phyloP scores from a whole-genome alignment of 2,888 invertebrate species.

The Pristionchus fissidentatus region DNA sequence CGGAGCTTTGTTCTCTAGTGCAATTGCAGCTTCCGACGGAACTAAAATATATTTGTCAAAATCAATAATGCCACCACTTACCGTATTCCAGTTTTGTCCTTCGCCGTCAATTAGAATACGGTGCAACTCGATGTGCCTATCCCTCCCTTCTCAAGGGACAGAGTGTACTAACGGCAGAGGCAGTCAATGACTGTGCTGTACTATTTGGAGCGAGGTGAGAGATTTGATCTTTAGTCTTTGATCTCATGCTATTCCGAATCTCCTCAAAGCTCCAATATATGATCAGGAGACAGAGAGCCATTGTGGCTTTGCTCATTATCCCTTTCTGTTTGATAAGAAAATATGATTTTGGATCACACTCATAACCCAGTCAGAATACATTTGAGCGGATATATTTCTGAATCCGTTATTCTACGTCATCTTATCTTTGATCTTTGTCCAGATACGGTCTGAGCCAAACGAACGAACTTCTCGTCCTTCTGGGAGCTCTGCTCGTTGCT shows the following conservation, averaged over 20 bases:
- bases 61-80: neutral
- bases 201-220: constrained; percentile 68
- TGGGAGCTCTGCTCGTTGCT: constrained; percentile 66
- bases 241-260: neutral
- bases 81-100: constrained; percentile 59
- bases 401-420: too few species aligned
- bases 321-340: too few species aligned
- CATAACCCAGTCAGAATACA: too few species aligned
- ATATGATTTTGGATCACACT: too few species aligned
- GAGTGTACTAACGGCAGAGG: constrained; percentile 2
- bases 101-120: constrained; percentile 66
- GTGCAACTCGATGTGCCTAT: constrained; percentile 66
- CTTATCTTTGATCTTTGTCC: constrained; percentile 66
- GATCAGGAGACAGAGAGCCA: too few species aligned
- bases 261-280: too few species aligned
- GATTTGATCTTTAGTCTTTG: constrained; percentile 15
- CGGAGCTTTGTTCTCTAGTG: too few species aligned
- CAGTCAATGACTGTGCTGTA: constrained; percentile 73
- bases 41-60: neutral
- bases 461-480: constrained; percentile 65
- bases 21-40: too few species aligned
- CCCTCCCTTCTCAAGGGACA: constrained; percentile 63
- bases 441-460: constrained; percentile 73
- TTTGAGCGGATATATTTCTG: too few species aligned
- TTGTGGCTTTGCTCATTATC: too few species aligned